phyloP scores from a whole-genome alignment of 92 coral and sea anemone genomes.

The Epizoanthus scotinus region DNA sequence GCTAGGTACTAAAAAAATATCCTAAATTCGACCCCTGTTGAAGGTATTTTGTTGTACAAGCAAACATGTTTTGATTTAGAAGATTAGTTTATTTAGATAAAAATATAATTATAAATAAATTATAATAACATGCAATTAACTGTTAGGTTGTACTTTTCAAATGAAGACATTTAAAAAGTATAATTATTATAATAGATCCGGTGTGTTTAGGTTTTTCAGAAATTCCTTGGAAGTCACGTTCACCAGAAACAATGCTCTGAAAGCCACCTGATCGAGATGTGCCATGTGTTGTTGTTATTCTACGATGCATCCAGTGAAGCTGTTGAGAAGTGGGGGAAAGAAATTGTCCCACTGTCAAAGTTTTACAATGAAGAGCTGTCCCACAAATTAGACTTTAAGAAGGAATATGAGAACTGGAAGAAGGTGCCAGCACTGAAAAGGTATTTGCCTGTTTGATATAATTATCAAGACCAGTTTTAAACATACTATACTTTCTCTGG shows the following conservation, averaged over 20 bases:
- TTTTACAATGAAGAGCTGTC: constrained; percentile 96
- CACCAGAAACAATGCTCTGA: constrained; percentile 78
- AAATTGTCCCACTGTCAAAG: constrained; percentile 58
- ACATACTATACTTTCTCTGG: too few species aligned
- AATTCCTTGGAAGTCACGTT: constrained; percentile 67
- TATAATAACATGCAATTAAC: too few species aligned
- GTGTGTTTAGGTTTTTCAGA: constrained; percentile 67
- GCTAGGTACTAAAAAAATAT: too few species aligned
- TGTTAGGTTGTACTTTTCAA: too few species aligned
- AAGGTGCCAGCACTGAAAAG: constrained; percentile 23
- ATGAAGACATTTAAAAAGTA: too few species aligned
- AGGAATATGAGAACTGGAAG: constrained; percentile 93
- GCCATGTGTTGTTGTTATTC: constrained; percentile 63
- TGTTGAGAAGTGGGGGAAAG: constrained; percentile 19
- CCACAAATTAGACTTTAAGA: constrained; percentile 87
- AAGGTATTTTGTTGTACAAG: too few species aligned
- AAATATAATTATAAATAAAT: too few species aligned
- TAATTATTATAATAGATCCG: background rate
- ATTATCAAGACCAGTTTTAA: too few species aligned
- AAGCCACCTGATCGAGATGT: constrained; percentile 69
- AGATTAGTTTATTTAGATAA: too few species aligned
- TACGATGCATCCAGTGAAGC: constrained; percentile 62
- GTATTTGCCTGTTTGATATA: constrained; percentile 33
- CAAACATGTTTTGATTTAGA: too few species aligned
- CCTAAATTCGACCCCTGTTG: too few species aligned